These are phyloP conservation scores for Nycticryphes semicollaris DNA, from an alignment of 2,113 vertebrate species.

Conservation along the genomic window DNA sequence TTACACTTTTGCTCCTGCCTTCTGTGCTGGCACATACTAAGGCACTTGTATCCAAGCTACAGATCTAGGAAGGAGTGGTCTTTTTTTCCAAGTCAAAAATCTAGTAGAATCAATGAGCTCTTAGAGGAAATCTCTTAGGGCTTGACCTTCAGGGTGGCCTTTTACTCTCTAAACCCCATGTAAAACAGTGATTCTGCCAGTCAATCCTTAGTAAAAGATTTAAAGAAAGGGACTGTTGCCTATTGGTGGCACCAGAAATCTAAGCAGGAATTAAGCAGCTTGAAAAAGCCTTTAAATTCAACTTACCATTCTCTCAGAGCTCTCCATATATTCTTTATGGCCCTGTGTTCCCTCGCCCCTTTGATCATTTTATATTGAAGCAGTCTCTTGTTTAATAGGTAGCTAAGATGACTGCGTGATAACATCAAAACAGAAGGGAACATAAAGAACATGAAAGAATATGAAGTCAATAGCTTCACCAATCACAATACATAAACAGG, in stretches of 20 bases:
- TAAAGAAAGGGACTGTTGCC: constrained; percentile 46
- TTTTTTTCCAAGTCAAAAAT: constrained; percentile 8
- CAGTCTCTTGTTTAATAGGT: constrained; percentile 62
- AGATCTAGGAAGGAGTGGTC: constrained; percentile 29
- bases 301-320: constrained; percentile 22
- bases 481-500: constrained; percentile 45
- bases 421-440: constrained; percentile 62
- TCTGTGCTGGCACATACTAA: constrained; percentile 44
- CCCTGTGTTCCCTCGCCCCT: constrained; percentile 47
- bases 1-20: constrained; percentile 39
- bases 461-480: constrained; percentile 41
- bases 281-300: constrained; percentile 63
- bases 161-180: constrained; percentile 41
- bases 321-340: constrained; percentile 59
- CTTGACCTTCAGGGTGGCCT: constrained; percentile 62
- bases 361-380: constrained; percentile 71
- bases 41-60: constrained; percentile 27
- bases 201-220: constrained; percentile 46
- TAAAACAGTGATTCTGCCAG: constrained; percentile 48
- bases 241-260: constrained; percentile 58
- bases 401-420: constrained; percentile 46
- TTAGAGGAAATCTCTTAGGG: constrained; percentile 54
- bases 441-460: constrained; percentile 67
- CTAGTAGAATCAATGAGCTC: constrained; percentile 61
- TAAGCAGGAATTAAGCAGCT: constrained; percentile 64